Evolutionary conservation across 2,888 invertebrate genomes (phyloP).

Genomic region (Pegoplata infirma): DNA sequence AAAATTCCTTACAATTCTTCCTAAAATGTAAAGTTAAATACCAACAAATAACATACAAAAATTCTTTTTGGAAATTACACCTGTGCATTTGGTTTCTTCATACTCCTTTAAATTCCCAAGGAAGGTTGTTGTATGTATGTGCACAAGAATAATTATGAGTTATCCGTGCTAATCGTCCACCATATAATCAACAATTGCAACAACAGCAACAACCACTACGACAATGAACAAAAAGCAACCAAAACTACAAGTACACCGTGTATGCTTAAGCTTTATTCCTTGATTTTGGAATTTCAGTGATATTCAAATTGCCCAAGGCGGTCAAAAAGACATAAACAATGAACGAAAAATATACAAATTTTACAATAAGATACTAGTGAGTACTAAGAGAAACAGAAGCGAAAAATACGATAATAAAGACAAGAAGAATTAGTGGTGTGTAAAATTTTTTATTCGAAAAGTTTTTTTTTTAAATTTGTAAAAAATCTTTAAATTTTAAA

Average conservation of each 20-base stretch:
- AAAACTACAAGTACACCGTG: constrained; percentile 29
- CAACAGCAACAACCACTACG: constrained; percentile 36
- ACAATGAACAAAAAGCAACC: constrained; percentile 17
- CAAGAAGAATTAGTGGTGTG: not conserved
- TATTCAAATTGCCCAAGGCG: constrained; percentile 55
- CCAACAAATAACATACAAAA: not conserved
- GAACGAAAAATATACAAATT: not conserved
- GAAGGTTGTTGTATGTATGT: not conserved
- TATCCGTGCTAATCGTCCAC: constrained; percentile 58
- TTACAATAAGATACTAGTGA: not conserved
- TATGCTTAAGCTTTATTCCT: constrained; percentile 38
- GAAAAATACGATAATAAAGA: constrained; percentile 7
- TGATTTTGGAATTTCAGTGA: constrained; percentile 55
- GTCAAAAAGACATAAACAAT: constrained; percentile 56
- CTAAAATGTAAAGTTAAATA: not conserved
- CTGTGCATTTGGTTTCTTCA: constrained; percentile 13
- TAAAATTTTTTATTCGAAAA: no score
- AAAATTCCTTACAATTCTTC: not conserved
- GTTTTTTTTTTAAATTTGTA: no score
- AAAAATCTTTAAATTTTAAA: no score
- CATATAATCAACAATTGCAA: constrained; percentile 53
- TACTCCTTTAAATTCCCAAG: not conserved
- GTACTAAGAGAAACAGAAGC: not conserved
- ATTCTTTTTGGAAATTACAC: constrained; percentile 41
- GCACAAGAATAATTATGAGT: constrained; percentile 59